Evolutionary conservation across 1,140 invertebrate species (phyloP), one percentile per base, ranked within the genome.

Genomic region (Popillia japonica): DNA sequence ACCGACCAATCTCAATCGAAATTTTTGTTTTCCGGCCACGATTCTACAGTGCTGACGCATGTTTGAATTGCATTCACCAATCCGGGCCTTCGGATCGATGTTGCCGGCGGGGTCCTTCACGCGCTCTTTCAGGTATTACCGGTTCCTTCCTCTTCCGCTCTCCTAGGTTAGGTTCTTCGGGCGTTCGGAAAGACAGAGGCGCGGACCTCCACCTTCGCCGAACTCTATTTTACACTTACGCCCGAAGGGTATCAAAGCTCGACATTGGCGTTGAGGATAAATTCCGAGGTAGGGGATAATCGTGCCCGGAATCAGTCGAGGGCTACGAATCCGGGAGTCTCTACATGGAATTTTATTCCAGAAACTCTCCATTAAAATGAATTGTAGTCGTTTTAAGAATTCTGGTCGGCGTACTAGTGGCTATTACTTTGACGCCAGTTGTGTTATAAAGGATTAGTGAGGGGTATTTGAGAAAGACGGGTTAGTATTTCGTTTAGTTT

Each of bases 81-180:
- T 48, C 44, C 44, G 44, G 44, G 44, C 0, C 44, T 14, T 48
- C 44, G 44, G 44, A 48, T 48, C 44, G 44, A 48, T 48, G 44
- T 48, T 48, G 44, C 44, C 44, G 44, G 44, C 44, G 44, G 44
- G 44, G 44, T 48, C 44, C 44, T 48, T 48, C 44, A 48, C 44
- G 44, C 44, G 44, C 44, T 10, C 17, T 48, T 48, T 48, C 44
- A 48, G 44, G 44, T 48, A 48, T 48, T 48, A 48, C 44, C 44
- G 44, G 44, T n/a, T 48, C 44, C n/a, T 48, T 48, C 44, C 44
- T 48, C 44, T 48, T 48, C 44, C 44, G 44, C 44, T 48, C n/a
- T n/a, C 44, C 44, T 48, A 48, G 44, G 44, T 48, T 48, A 48
- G 11, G 44, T 48, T 48, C 44, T 48, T 48, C 11, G 44, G 11